These are phyloP conservation scores for Deilephila elpenor DNA, from an alignment of 2,888 invertebrate genomes.

Conservation along the genomic window DNA sequence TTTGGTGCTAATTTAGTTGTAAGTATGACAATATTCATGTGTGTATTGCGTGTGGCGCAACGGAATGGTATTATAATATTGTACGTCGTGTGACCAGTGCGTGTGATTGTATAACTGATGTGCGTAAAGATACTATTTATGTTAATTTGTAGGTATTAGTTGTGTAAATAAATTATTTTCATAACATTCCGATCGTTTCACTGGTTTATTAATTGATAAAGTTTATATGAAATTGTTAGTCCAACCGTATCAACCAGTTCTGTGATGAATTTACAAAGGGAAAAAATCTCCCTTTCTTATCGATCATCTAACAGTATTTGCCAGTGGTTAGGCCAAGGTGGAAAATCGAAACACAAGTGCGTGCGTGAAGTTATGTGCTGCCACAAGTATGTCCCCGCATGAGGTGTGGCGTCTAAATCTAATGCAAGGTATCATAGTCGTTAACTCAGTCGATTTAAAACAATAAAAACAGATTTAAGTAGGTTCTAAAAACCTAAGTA, in stretches of 20 bases:
- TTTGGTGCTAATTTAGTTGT: slow-evolving; percentile 64
- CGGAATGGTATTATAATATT: neutral
- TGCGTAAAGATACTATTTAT: slow-evolving; percentile 63
- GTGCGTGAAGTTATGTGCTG: no score
- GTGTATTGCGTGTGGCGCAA: neutral
- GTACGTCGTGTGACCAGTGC: slow-evolving; percentile 35
- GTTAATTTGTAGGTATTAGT: slow-evolving; percentile 62
- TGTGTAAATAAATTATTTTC: slow-evolving; percentile 74
- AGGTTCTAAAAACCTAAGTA: no score
- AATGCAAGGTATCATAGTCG: no score
- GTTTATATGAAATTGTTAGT: neutral
- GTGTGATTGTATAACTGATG: slow-evolving; percentile 41
- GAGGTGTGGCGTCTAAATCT: no score
- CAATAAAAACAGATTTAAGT: no score
- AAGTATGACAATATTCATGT: slow-evolving; percentile 40
- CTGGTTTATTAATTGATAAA: neutral
- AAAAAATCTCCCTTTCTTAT: no score
- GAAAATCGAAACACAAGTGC: no score
- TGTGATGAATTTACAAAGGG: no score
- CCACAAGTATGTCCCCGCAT: no score
- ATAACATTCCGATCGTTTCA: slow-evolving; percentile 15
- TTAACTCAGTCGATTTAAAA: no score
- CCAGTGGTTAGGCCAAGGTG: no score
- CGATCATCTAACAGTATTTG: no score
- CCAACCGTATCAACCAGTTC: neutral